phyloP scores from a whole-genome alignment of 2,888 invertebrate genomes.

The Rhaphigaster nebulosa region DNA sequence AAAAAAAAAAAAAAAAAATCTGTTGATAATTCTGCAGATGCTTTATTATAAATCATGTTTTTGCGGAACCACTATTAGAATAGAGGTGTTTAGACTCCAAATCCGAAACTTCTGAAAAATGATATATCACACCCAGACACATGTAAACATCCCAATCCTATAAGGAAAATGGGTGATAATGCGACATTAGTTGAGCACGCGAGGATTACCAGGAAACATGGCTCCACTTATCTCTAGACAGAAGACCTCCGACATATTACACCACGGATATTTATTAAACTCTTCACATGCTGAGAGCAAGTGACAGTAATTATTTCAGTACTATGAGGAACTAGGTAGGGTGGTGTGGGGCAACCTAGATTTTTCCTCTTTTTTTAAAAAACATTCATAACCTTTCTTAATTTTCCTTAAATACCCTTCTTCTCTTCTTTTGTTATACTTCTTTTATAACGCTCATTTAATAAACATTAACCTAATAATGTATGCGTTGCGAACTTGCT shows the following conservation, averaged over 20 bases:
- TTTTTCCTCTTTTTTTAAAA: too few relatives aligned
- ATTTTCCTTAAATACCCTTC: too few relatives aligned
- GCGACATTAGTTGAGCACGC: background rate
- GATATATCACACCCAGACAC: background rate
- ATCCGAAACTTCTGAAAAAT: background rate
- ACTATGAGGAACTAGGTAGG: too few relatives aligned
- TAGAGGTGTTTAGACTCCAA: background rate
- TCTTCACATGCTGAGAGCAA: background rate
- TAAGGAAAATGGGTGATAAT: background rate
- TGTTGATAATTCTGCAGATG: background rate
- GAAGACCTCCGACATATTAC: background rate
- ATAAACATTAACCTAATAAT: too few relatives aligned
- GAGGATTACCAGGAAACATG: background rate
- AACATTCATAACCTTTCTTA: too few relatives aligned
- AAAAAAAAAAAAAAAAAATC: background rate
- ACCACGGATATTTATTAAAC: background rate
- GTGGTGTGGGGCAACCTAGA: too few relatives aligned
- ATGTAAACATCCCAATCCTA: background rate
- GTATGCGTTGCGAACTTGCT: too few relatives aligned
- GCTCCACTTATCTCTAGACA: background rate
- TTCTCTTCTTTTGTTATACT: too few relatives aligned
- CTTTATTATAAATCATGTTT: background rate
- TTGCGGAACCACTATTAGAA: background rate
- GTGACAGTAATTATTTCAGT: background rate
- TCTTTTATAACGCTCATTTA: too few relatives aligned